Evolutionary conservation across 1,140 invertebrate genomes (phyloP).

Genomic region (Drusus annulatus): DNA sequence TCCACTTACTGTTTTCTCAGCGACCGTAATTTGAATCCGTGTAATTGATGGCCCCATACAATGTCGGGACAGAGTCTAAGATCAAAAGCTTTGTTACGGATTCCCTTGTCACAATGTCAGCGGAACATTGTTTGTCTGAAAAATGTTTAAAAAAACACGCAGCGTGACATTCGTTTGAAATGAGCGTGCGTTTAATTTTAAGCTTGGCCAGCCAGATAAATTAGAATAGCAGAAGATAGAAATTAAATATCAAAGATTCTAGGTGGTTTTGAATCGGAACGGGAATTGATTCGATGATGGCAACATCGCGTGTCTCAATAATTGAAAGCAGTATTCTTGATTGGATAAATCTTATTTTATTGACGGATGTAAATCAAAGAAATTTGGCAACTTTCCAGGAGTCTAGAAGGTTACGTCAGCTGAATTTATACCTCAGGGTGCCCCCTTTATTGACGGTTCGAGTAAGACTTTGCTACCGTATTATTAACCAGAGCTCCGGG

Average conservation of each 20-base stretch:
- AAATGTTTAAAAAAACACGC: neutral
- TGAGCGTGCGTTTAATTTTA: neutral
- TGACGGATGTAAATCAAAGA: slow-evolving; percentile 16
- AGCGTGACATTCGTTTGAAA: neutral
- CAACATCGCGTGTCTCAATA: slow-evolving; percentile 10
- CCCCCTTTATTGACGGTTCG: neutral
- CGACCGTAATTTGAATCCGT: neutral
- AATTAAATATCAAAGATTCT: neutral
- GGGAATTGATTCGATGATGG: neutral
- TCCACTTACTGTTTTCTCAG: neutral
- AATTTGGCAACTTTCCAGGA: slow-evolving; percentile 25
- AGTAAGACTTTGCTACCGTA: too few relatives aligned
- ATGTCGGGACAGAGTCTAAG: neutral
- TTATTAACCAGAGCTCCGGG: too few relatives aligned
- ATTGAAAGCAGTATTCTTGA: slow-evolving; percentile 30
- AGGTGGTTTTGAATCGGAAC: neutral
- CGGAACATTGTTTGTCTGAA: slow-evolving; percentile 8
- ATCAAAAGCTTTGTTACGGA: slow-evolving; percentile 32
- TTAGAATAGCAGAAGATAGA: neutral
- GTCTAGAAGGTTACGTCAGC: slow-evolving; percentile 4
- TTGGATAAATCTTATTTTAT: slow-evolving; percentile 31
- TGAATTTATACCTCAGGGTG: neutral
- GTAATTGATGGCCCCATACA: neutral
- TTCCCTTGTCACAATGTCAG: slow-evolving; percentile 16
- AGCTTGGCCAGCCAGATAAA: neutral